Conservation (phyloP, 2,888 invertebrate genomes). For the Tanaodytes sp. region DNA sequence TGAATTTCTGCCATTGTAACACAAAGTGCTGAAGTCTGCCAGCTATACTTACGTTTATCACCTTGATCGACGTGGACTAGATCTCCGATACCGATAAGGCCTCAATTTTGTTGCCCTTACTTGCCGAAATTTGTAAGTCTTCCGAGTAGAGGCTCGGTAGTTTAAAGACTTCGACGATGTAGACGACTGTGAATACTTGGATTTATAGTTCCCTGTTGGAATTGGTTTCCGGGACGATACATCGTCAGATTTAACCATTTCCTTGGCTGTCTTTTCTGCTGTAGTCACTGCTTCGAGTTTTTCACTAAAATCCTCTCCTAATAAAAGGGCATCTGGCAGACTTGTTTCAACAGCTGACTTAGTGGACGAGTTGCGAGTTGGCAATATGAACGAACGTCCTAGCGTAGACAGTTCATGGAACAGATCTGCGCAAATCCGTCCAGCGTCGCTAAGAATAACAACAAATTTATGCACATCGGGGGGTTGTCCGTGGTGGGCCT, state of each 20-base stretch:
- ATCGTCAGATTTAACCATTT: neutral
- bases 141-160: constrained; percentile 12
- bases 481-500: neutral
- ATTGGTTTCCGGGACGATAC: neutral
- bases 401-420: constrained; percentile 1
- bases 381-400: constrained; percentile 3
- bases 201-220: too few species aligned
- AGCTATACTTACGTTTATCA: constrained; percentile 8
- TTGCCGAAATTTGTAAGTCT: neutral
- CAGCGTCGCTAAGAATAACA: neutral
- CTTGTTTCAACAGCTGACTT: constrained; percentile 11
- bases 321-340: neutral
- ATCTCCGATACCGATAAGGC: neutral
- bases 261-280: constrained; percentile 13
- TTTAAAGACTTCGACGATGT: neutral
- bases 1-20: constrained; percentile 6
- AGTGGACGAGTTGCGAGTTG: constrained; percentile 6
- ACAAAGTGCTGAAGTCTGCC: constrained; percentile 7
- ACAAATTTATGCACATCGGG: neutral
- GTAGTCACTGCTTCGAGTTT: constrained; percentile 5
- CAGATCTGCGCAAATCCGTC: neutral
- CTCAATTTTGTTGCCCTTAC: constrained; percentile 9
- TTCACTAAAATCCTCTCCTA: constrained; percentile 19
- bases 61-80: neutral
- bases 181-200: neutral